phyloP scores from a whole-genome alignment of 2,888 invertebrate genomes.

The Netelia melanura region DNA sequence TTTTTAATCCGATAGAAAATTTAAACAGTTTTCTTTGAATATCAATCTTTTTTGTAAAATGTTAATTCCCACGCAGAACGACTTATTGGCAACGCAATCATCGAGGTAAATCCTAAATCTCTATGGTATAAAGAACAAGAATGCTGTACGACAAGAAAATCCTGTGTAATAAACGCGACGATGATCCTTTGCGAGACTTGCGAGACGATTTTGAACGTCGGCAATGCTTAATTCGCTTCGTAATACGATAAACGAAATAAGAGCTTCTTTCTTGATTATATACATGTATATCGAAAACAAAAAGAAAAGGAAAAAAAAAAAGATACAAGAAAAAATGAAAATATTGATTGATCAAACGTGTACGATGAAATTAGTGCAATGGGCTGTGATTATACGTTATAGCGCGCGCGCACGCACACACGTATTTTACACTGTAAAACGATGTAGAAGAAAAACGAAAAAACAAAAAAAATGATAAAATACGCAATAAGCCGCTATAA shows the following conservation, averaged over 20 bases:
- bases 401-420: constrained; percentile 61
- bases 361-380: constrained; percentile 67
- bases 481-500: constrained; percentile 48
- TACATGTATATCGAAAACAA: neutral
- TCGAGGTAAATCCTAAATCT: constrained; percentile 49
- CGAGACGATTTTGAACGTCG: constrained; percentile 24
- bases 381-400: constrained; percentile 70
- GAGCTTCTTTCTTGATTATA: constrained; percentile 55
- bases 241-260: constrained; percentile 55
- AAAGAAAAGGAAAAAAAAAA: constrained; percentile 20
- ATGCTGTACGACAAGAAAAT: constrained; percentile 13
- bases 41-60: too few relatives aligned
- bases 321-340: constrained; percentile 14
- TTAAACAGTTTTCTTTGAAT: too few relatives aligned
- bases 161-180: constrained; percentile 18
- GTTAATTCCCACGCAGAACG: too few relatives aligned
- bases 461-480: constrained; percentile 28
- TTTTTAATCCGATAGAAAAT: too few relatives aligned
- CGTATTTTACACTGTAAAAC: constrained; percentile 53
- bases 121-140: constrained; percentile 39
- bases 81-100: constrained; percentile 59
- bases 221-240: constrained; percentile 57
- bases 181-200: constrained; percentile 32
- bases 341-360: constrained; percentile 47
- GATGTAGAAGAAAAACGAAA: constrained; percentile 7